Evolutionary conservation across 2,888 invertebrate species (phyloP).

Genomic region (Aphrophora alni): DNA sequence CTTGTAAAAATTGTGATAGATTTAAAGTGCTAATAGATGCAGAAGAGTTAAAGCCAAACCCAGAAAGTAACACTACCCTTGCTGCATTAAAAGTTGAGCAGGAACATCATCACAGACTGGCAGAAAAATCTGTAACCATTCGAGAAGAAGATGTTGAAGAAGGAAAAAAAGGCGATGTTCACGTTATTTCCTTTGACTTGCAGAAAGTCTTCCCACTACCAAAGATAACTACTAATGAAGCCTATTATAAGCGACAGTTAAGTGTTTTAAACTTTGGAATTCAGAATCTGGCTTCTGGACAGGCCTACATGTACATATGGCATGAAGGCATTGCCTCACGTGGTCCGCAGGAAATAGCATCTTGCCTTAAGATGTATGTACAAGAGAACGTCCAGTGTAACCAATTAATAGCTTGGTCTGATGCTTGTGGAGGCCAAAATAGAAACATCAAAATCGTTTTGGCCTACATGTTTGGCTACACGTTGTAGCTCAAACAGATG

Average conservation of each 20-base stretch:
- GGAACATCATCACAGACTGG: conserved; percentile 16
- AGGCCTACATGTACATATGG: conserved; percentile 20
- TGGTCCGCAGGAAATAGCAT: conserved; percentile 23
- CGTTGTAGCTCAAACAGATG: too few species aligned
- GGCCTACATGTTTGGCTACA: too few species aligned
- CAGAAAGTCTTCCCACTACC: conserved; percentile 23
- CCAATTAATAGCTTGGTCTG: background rate
- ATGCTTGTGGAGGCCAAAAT: too few species aligned
- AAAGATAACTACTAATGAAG: background rate
- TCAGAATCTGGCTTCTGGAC: background rate
- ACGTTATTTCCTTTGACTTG: conserved; percentile 26
- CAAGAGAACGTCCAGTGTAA: background rate
- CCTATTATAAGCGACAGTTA: conserved; percentile 29
- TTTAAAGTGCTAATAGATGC: background rate
- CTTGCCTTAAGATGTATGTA: conserved; percentile 13
- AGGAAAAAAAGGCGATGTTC: background rate
- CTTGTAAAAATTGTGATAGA: background rate
- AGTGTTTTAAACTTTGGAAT: background rate
- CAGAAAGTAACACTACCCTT: background rate
- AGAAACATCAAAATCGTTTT: background rate
- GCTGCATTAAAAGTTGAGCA: background rate
- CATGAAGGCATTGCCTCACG: conserved; percentile 6
- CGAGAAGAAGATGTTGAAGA: conserved; percentile 11
- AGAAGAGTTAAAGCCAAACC: too few species aligned
- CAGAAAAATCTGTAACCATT: background rate